phyloP scores from a whole-genome alignment of 2,797 vertebrate genomes.

The Xiphophorus birchmanni region DNA sequence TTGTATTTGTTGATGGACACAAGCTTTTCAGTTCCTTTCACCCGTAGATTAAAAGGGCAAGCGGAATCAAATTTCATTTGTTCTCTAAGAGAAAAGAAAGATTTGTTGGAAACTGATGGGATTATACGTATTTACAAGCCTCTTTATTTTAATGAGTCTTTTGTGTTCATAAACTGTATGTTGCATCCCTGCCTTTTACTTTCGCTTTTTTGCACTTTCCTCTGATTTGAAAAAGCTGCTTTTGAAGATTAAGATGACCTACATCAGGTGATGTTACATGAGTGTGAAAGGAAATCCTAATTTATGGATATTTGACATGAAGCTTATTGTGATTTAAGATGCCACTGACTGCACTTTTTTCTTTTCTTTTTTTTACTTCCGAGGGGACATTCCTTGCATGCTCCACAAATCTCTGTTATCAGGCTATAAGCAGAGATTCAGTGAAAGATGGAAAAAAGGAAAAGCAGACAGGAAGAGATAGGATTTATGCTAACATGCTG shows the following conservation, averaged over 20 bases:
- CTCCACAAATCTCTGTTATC: slow-evolving; percentile 34
- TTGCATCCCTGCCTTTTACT: slow-evolving; percentile 17
- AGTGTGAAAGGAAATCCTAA: slow-evolving; percentile 19
- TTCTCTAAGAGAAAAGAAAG: slow-evolving; percentile 22
- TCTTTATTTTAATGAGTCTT: slow-evolving; percentile 48
- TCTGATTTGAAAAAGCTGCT: slow-evolving; percentile 11
- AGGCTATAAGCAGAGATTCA: slow-evolving; percentile 32
- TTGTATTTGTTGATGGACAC: slow-evolving; percentile 8
- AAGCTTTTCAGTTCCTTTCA: slow-evolving; percentile 5
- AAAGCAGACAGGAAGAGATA: slow-evolving; percentile 36
- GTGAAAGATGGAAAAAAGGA: slow-evolving; percentile 22
- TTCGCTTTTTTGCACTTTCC: slow-evolving; percentile 19
- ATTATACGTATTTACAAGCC: slow-evolving; percentile 18
- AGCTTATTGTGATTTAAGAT: slow-evolving; percentile 20
- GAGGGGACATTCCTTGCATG: neutral
- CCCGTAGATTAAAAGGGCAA: slow-evolving; percentile 25
- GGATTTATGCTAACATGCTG: slow-evolving; percentile 57
- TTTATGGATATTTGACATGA: slow-evolving; percentile 24
- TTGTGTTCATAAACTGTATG: slow-evolving; percentile 19
- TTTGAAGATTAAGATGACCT: slow-evolving; percentile 17
- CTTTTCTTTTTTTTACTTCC: neutral
- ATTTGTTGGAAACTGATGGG: slow-evolving; percentile 26
- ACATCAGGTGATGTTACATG: slow-evolving; percentile 5
- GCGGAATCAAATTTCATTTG: slow-evolving; percentile 35
- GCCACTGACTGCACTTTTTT: slow-evolving; percentile 3